A percentile compares a stretch with the other conserved stretches of the same genome.
Conservation (phyloP, 2,797 vertebrate species). For the Pseudochirops corinnae region DNA sequence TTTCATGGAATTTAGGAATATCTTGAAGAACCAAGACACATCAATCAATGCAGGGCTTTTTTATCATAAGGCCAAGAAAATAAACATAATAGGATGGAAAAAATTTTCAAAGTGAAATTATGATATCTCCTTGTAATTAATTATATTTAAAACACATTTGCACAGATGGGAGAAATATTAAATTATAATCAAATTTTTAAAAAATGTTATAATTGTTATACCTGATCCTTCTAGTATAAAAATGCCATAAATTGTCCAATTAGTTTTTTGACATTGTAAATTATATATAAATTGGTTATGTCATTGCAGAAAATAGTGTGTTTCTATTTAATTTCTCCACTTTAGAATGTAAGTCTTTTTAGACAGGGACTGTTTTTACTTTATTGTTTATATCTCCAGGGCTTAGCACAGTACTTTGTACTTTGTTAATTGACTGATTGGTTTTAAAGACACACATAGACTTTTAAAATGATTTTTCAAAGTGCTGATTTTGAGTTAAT, state of each 20-base stretch:
- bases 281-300: not conserved
- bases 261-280: not conserved
- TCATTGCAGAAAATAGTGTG: not conserved
- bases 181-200: not conserved
- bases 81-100: not conserved
- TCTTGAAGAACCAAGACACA: not conserved
- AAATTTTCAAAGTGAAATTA: not conserved
- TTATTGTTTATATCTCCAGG: not conserved
- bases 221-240: not conserved
- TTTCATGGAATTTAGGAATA: constrained; percentile 2
- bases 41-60: not conserved
- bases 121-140: not conserved
- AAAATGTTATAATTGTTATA: not conserved
- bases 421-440: too few species aligned
- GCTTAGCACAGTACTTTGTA: not conserved
- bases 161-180: not conserved
- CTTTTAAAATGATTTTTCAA: too few species aligned
- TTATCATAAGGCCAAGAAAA: not conserved
- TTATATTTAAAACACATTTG: not conserved
- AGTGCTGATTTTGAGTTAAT: too few species aligned
- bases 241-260: too few species aligned
- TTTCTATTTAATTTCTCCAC: not conserved
- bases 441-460: not conserved
- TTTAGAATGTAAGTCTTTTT: not conserved
- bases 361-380: not conserved